These are phyloP conservation scores for Itoplectis maculator DNA, from an alignment of 2,888 invertebrate species.

Conservation along the genomic window DNA sequence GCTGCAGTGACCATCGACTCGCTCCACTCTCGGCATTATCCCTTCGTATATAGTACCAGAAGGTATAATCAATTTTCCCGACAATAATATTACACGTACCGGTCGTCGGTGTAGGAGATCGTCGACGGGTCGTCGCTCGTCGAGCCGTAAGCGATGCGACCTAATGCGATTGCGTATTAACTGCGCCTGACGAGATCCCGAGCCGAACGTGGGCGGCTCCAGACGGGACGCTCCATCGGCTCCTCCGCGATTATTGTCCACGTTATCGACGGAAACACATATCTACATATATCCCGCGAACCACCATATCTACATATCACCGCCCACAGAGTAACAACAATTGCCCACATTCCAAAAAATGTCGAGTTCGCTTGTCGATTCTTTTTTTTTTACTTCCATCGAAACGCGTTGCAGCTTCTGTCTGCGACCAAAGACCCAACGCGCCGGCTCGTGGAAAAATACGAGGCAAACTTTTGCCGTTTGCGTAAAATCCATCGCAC, in stretches of 20 bases:
- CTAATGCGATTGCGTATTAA: slow-evolving; percentile 81
- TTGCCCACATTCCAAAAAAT: neutral
- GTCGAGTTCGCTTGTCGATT: neutral
- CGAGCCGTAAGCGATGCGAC: slow-evolving; percentile 77
- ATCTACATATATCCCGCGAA: neutral
- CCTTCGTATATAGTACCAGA: neutral
- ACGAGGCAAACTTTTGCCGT: slow-evolving; percentile 65
- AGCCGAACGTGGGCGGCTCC: slow-evolving; percentile 28
- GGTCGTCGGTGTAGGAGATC: slow-evolving; percentile 57
- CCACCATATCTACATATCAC: neutral
- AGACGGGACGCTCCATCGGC: slow-evolving; percentile 11
- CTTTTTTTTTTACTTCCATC: slow-evolving; percentile 16
- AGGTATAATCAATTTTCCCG: slow-evolving; percentile 77
- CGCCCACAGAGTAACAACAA: neutral
- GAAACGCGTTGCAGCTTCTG: neutral
- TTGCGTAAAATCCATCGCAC: slow-evolving; percentile 69
- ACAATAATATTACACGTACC: slow-evolving; percentile 74
- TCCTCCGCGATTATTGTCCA: slow-evolving; percentile 38
- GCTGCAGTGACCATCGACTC: neutral
- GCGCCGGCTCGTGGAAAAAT: neutral
- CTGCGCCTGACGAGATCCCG: slow-evolving; percentile 70
- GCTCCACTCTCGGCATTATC: neutral
- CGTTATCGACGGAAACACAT: neutral
- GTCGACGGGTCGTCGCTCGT: slow-evolving; percentile 64
- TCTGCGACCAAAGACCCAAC: neutral